Conservation (phyloP, 2,888 invertebrate genomes). For the Polyploca ridens region DNA sequence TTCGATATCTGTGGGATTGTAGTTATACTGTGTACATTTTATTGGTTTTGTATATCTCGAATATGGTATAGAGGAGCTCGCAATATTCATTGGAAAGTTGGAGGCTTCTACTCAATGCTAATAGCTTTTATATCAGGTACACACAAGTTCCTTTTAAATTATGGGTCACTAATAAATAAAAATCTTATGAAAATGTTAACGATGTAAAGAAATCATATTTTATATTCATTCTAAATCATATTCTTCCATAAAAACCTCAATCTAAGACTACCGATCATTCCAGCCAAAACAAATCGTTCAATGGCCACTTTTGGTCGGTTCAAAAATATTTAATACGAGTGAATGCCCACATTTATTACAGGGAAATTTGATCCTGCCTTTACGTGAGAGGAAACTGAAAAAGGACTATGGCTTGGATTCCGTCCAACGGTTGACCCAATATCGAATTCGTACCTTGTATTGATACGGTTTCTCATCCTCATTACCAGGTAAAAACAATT, state of each 20-base stretch:
- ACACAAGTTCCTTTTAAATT: too few relatives aligned
- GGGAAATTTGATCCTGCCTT: slow-evolving; percentile 57
- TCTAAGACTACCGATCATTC: slow-evolving; percentile 5
- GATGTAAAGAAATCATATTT: too few relatives aligned
- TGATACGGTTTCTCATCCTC: slow-evolving; percentile 23
- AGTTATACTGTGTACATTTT: too few relatives aligned
- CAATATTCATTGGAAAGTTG: too few relatives aligned
- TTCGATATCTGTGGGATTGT: too few relatives aligned
- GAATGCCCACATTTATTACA: slow-evolving; percentile 58
- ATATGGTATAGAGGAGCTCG: too few relatives aligned
- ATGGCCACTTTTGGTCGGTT: slow-evolving; percentile 26
- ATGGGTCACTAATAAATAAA: too few relatives aligned
- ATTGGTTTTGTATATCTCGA: too few relatives aligned
- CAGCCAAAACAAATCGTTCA: slow-evolving; percentile 30
- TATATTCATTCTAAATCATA: background rate
- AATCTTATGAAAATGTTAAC: background rate
- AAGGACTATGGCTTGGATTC: slow-evolving; percentile 22
- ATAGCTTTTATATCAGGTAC: too few relatives aligned
- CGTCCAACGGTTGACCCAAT: slow-evolving; percentile 15
- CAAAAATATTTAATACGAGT: slow-evolving; percentile 50
- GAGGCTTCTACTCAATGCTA: too few relatives aligned
- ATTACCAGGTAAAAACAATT: slow-evolving; percentile 10
- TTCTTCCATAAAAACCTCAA: background rate
- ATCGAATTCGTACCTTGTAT: slow-evolving; percentile 29
- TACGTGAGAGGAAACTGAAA: slow-evolving; percentile 58